phyloP scores from a whole-genome alignment of 2,888 invertebrate species.

The Anarsia innoxiella region DNA sequence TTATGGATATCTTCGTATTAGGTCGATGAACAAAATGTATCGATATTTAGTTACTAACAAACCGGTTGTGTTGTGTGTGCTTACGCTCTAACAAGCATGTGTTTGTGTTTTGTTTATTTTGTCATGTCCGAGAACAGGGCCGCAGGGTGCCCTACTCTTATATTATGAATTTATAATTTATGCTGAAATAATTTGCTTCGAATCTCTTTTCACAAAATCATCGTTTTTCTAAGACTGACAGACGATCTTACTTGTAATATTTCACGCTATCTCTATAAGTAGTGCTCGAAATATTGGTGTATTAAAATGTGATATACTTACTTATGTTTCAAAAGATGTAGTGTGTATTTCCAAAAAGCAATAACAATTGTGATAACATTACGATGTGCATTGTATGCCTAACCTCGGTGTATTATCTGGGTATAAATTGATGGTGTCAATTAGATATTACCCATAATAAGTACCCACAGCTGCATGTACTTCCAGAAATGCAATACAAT shows the following conservation, averaged over 20 bases:
- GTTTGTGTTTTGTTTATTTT: conserved; percentile 57
- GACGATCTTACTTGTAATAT: conserved; percentile 30
- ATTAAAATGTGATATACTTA: conserved; percentile 65
- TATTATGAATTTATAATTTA: conserved; percentile 64
- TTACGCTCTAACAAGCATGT: conserved; percentile 71
- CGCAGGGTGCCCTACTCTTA: conserved; percentile 39
- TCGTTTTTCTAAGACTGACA: conserved; percentile 54
- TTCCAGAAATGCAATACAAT: too few species aligned
- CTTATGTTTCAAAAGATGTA: too few species aligned
- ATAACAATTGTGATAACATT: conserved; percentile 67
- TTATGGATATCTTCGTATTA: conserved; percentile 51
- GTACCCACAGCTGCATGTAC: too few species aligned
- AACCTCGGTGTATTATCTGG: conserved; percentile 27
- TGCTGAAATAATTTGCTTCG: conserved; percentile 63
- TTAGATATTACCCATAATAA: too few species aligned
- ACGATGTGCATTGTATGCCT: conserved; percentile 45
- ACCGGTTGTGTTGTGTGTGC: conserved; percentile 73
- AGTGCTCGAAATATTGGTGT: conserved; percentile 35
- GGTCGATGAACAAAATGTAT: conserved; percentile 64
- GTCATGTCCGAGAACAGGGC: conserved; percentile 23
- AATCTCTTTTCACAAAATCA: conserved; percentile 26
- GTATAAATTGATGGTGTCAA: conserved; percentile 60
- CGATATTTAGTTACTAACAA: conserved; percentile 67
- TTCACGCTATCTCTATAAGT: conserved; percentile 33
- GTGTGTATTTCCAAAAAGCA: conserved; percentile 57